Percentiles rank a stretch among this genome's conserved stretches.
Conservation (phyloP, 35 echinoderm and acorn worm genomes). For the Apostichopus japonicus region DNA sequence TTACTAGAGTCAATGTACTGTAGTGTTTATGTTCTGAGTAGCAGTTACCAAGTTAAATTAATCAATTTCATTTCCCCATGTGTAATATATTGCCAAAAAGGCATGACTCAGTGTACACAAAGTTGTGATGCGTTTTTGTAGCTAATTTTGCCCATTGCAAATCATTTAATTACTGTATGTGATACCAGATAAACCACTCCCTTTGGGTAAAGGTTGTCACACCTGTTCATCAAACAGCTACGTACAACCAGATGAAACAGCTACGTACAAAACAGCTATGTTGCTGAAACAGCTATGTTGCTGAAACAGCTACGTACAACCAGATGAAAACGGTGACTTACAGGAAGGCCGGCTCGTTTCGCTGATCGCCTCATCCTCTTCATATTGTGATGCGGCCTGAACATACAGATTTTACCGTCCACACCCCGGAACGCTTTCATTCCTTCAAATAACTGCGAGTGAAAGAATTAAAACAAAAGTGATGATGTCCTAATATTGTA, state of each 20-base stretch:
- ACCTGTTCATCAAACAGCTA: slow-evolving; percentile 3
- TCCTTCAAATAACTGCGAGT: slow-evolving; percentile 62
- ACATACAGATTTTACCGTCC: slow-evolving; percentile 54
- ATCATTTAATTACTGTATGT: too few relatives aligned
- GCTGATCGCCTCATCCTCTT: slow-evolving; percentile 44
- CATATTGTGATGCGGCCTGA: slow-evolving; percentile 59
- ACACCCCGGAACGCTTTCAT: slow-evolving; percentile 60
- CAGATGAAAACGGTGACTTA: slow-evolving; percentile 5
- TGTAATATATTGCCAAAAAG: too few relatives aligned
- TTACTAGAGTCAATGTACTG: too few relatives aligned
- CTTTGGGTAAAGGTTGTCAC: neutral
- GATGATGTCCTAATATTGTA: neutral
- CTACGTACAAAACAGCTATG: slow-evolving; percentile 5
- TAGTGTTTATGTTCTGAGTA: too few relatives aligned
- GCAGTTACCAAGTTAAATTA: too few relatives aligned
- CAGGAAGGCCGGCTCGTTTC: slow-evolving; percentile 40
- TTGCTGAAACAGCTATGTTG: neutral
- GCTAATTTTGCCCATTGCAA: too few relatives aligned
- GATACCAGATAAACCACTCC: neutral
- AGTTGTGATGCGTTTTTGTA: too few relatives aligned
- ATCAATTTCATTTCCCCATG: too few relatives aligned
- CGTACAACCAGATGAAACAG: neutral
- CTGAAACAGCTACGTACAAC: neutral
- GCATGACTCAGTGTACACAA: too few relatives aligned
- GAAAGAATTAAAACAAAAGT: neutral